phyloP scores from a whole-genome alignment of 2,113 vertebrate genomes.

The Syngnathoides biaculeatus region DNA sequence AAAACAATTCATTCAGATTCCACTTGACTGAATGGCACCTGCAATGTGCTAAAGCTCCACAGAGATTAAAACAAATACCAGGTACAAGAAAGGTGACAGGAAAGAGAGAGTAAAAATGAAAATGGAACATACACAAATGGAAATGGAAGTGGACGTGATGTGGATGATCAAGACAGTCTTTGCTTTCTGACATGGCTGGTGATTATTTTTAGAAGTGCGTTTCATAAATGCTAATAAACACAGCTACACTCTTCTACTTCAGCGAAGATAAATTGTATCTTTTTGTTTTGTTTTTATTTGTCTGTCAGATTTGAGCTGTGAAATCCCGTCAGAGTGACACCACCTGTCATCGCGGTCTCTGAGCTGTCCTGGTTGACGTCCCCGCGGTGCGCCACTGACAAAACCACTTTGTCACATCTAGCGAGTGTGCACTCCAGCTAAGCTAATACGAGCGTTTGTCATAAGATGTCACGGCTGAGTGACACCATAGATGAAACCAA shows the following conservation, averaged over 20 bases:
- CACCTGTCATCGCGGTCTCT: constrained; percentile 1
- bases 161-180: neutral
- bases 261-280: neutral
- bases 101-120: neutral
- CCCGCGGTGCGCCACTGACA: constrained; percentile 3
- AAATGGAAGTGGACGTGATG: neutral
- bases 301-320: neutral
- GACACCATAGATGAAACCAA: neutral
- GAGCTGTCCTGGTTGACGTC: constrained; percentile 1
- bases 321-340: constrained; percentile 3
- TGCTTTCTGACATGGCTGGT: neutral
- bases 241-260: neutral
- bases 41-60: neutral
- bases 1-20: neutral
- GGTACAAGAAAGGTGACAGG: neutral
- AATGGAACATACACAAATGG: neutral
- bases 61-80: neutral
- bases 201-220: constrained; percentile 2
- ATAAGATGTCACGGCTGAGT: neutral
- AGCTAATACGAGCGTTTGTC: neutral
- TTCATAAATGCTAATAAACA: constrained; percentile 3
- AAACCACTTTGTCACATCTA: constrained; percentile 2
- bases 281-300: constrained; percentile 6
- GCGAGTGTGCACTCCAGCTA: neutral
- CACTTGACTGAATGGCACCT: neutral